These are phyloP conservation scores for Salvelinus namaycush DNA, from an alignment of 2,113 vertebrate species.

Conservation along the genomic window DNA sequence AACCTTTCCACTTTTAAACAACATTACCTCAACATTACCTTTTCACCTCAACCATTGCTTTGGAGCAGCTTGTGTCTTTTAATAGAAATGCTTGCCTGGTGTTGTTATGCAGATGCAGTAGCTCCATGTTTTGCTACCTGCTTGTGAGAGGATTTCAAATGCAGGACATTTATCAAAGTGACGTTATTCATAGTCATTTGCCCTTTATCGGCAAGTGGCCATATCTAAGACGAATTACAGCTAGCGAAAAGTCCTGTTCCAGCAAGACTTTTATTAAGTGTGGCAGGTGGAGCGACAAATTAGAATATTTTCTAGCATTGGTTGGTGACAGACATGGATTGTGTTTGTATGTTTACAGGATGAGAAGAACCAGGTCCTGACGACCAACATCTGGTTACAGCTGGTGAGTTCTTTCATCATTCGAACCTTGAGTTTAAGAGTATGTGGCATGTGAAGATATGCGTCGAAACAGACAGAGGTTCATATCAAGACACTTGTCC, in stretches of 20 bases:
- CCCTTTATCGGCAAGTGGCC: constrained; percentile 12
- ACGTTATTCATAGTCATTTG: constrained; percentile 27
- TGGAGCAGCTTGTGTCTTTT: neutral
- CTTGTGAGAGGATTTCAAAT: constrained; percentile 20
- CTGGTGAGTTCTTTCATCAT: constrained; percentile 74
- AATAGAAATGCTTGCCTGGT: neutral
- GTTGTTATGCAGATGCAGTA: neutral
- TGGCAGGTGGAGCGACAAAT: neutral
- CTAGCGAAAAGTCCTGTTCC: neutral
- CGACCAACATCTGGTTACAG: constrained; percentile 92
- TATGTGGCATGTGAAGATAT: too few species aligned
- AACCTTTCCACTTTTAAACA: neutral
- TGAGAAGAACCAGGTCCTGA: constrained; percentile 93
- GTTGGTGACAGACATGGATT: neutral
- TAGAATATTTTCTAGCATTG: neutral
- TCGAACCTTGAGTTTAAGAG: too few species aligned
- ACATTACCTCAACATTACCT: neutral
- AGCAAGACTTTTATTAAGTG: neutral
- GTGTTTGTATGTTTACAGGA: constrained; percentile 73
- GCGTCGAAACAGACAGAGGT: too few species aligned
- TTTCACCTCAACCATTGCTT: neutral
- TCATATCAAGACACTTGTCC: neutral
- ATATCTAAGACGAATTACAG: constrained; percentile 23
- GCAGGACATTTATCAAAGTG: constrained; percentile 54
- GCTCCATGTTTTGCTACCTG: neutral